Conservation (phyloP, 2,113 vertebrate genomes). For the Cheilinus undulatus region DNA sequence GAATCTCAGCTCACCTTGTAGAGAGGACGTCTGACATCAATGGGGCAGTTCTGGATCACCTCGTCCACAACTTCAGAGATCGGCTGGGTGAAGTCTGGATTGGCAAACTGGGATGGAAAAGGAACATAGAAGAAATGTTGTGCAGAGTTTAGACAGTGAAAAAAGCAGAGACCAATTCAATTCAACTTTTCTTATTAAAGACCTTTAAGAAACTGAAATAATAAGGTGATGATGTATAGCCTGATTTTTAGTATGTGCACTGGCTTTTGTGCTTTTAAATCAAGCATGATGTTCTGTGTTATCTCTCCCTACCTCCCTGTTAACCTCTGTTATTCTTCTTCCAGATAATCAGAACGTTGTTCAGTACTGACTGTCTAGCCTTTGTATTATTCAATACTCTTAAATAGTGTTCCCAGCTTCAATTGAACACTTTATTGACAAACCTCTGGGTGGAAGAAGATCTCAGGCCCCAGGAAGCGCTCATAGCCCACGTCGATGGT, state of each 20-base stretch:
- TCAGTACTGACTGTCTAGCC: no score
- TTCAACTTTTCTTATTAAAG: no score
- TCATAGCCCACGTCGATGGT: constrained; percentile 98
- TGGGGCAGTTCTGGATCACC: constrained; percentile 99
- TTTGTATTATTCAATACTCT: not conserved
- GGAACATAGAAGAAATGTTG: not conserved
- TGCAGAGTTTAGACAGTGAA: no score
- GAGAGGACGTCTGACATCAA: constrained; percentile 96
- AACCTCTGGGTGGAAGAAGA: constrained; percentile 98
- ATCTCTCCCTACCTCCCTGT: no score
- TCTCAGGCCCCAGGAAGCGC: constrained; percentile 97
- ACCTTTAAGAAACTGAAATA: no score
- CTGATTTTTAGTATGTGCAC: no score
- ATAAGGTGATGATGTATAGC: no score
- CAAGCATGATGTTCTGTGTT: no score
- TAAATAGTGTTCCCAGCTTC: not conserved
- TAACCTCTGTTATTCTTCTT: no score
- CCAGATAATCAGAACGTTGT: not conserved
- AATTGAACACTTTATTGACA: not conserved
- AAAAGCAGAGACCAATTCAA: no score
- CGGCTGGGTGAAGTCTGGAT: constrained; percentile 98
- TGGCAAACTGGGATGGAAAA: constrained; percentile 88
- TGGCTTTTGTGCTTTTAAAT: no score
- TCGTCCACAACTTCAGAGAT: constrained; percentile 99
- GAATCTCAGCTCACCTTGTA: constrained; percentile 89